Evolutionary conservation across 2,888 invertebrate genomes (phyloP).

Genomic region (Lasioglossum vierecki): DNA sequence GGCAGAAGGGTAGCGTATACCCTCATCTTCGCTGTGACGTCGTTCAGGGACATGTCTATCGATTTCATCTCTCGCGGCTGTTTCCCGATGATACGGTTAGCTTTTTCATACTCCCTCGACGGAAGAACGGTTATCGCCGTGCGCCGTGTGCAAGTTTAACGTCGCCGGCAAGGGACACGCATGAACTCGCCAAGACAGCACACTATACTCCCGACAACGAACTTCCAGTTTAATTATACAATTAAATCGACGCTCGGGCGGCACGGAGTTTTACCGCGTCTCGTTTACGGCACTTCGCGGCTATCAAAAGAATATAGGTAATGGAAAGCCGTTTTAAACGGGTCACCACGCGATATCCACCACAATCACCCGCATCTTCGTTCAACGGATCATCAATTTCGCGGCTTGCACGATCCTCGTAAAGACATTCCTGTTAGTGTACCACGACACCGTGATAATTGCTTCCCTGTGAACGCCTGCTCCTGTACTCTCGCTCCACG

Average conservation of each 20-base stretch:
- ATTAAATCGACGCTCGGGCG: constrained; percentile 26
- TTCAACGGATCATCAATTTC: constrained; percentile 40
- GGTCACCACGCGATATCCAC: constrained; percentile 44
- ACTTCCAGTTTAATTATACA: constrained; percentile 38
- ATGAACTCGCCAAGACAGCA: not conserved
- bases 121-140: not conserved
- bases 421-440: constrained; percentile 10
- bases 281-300: constrained; percentile 28
- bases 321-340: constrained; percentile 36
- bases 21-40: constrained; percentile 67
- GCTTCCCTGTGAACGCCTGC: not conserved
- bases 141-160: not conserved
- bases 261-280: constrained; percentile 22
- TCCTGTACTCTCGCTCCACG: not conserved
- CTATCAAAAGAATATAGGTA: constrained; percentile 45
- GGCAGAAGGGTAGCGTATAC: constrained; percentile 52
- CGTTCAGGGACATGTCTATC: constrained; percentile 73
- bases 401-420: constrained; percentile 11
- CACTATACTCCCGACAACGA: not conserved
- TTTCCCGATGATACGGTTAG: constrained; percentile 55
- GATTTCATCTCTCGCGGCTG: constrained; percentile 68
- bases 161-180: not conserved
- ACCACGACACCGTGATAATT: constrained; percentile 36
- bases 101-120: constrained; percentile 27
- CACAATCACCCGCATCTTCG: constrained; percentile 38